Base-by-base conservation (phyloP, 2,888 invertebrate species). In the Drosophila colorata region DNA sequence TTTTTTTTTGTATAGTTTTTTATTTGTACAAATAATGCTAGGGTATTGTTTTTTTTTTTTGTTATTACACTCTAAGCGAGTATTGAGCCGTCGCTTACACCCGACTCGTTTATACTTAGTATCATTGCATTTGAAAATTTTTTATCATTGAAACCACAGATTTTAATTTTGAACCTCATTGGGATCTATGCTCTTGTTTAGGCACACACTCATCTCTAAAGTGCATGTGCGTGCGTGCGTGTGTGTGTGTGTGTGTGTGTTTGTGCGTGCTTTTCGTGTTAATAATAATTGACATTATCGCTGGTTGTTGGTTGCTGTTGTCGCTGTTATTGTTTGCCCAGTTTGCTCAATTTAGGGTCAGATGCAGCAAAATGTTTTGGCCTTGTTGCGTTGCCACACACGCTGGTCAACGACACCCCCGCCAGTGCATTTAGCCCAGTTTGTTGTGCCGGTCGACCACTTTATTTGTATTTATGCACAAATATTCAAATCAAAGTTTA, bases 211-310 rank as follows among this genome's bases (percentile, higher is more conserved):
- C 16, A 23, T 44, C 16, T 16, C n/a, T 33, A 44, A 5, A 6
- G 35, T 35, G 3, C 4, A 11, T 14, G 8, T 9, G 6, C 9
- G 1, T 28, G 28, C n/a, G 13, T 46, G 2, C 44, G 11, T n/a
- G 14, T 47, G 20, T 52, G 38, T 53, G 9, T 40, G n/a, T 47
- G 33, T 28, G 16, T 33, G n/a, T 53, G 20, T 53, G 35, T 53
- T 40, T 71, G 51, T 75, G 57, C 80, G 63, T 80, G 65, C 73
- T 69, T 83, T 77, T 68, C 69, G 58, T 83, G 73, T 77, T 70
- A 77, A 80, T 83, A 83, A 83, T 83, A 77, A 83, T 79, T 80
- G 77, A 77, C 79, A 83, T 77, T 77, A 80, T 78, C 78, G 66
- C 60, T 68, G 61, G 41, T 51, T 52, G 52, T 28, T 18, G 52